Evolutionary conservation across 2,888 invertebrate genomes (phyloP).

Genomic region (Griposia aprilina): DNA sequence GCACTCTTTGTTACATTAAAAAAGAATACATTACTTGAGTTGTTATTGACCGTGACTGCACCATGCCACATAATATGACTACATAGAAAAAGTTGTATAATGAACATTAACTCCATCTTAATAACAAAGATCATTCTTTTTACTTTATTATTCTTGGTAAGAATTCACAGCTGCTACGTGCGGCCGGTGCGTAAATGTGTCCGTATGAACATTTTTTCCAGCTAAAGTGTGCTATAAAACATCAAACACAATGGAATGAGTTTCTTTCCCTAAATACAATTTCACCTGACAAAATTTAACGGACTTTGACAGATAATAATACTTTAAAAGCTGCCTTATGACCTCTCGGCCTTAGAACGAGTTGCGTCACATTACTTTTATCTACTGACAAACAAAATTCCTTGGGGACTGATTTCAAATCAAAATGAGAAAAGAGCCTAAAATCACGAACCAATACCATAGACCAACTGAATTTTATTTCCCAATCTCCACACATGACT

Average conservation of each 20-base stretch:
- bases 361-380: not conserved
- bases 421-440: not conserved
- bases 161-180: not conserved
- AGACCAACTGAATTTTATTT: not conserved
- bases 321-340: not conserved
- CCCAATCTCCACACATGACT: not conserved
- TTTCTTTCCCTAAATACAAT: not conserved
- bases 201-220: not conserved
- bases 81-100: constrained; percentile 28
- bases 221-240: too few species aligned
- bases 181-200: not conserved
- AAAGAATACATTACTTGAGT: constrained; percentile 36
- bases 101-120: constrained; percentile 3
- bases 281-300: not conserved
- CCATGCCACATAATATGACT: constrained; percentile 34
- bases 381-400: not conserved
- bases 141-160: constrained; percentile 10
- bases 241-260: not conserved
- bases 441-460: not conserved
- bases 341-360: not conserved
- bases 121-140: constrained; percentile 9
- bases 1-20: constrained; percentile 52
- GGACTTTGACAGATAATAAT: not conserved
- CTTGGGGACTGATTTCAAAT: not conserved
- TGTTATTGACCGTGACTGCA: constrained; percentile 41